Percentiles rank a stretch among this genome's conserved stretches.
Evolutionary conservation across 2,888 invertebrate genomes (phyloP).

Genomic region (Brachypterus glaber): DNA sequence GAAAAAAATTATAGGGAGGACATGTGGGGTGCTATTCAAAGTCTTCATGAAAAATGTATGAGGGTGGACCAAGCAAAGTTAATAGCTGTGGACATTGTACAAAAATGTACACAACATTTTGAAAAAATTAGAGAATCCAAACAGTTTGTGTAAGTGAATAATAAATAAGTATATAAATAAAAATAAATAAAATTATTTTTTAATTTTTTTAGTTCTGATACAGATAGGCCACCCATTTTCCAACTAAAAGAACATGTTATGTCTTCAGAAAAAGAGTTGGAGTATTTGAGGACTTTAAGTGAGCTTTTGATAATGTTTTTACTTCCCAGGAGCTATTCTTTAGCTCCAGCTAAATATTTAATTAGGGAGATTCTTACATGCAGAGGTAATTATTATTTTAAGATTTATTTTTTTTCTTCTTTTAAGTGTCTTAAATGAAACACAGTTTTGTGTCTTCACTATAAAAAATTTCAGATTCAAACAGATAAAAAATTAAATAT

Average conservation of each 20-base stretch:
- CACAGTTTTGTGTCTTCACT: too few relatives aligned
- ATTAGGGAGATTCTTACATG: constrained; percentile 75
- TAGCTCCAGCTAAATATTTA: constrained; percentile 68
- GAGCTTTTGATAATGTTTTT: constrained; percentile 74
- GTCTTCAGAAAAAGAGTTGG: constrained; percentile 63
- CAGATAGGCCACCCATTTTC: constrained; percentile 57
- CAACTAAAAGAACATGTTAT: constrained; percentile 64
- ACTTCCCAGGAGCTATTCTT: constrained; percentile 70
- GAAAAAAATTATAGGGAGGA: constrained; percentile 53
- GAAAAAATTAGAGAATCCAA: constrained; percentile 73
- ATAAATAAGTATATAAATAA: constrained; percentile 5
- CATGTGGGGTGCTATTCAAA: constrained; percentile 70
- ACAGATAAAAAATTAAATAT: too few relatives aligned
- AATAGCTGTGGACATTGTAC: constrained; percentile 73
- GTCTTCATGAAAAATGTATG: constrained; percentile 61
- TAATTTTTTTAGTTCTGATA: constrained; percentile 46
- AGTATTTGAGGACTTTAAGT: constrained; percentile 71
- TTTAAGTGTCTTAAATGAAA: constrained; percentile 1
- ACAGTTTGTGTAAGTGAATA: constrained; percentile 57
- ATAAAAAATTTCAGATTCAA: too few relatives aligned
- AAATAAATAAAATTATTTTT: constrained; percentile 11
- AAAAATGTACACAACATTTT: constrained; percentile 73
- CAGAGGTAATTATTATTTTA: too few relatives aligned
- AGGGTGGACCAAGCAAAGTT: constrained; percentile 74
- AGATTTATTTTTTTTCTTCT: constrained; percentile 5